Base-by-base conservation (phyloP, 2,797 vertebrate genomes). In the Hipposideros larvatus region DNA sequence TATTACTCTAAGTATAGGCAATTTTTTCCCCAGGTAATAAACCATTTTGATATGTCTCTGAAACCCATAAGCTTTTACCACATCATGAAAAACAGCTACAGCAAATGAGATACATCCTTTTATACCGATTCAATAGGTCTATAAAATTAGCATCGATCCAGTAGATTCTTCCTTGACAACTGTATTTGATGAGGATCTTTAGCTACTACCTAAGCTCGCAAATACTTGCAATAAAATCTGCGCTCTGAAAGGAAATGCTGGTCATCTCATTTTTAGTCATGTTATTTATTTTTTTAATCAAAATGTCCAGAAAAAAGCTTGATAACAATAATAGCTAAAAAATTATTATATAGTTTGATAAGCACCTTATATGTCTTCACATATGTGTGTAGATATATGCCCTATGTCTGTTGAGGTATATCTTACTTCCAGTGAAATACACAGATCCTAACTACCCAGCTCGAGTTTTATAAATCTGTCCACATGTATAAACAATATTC, bases 101-200 rank as follows among this genome's bases (percentile, higher is more conserved):
- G 65, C 14, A 93, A 80, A 85, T 97, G 91, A 87, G 87, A 70
- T 61, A 46, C 37, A 90, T 89, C 71, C 34, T 93, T 80, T 51
- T 87, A 61, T 6, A 48, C 66, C n/a, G 79, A 97, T 92, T 96
- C 77, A 48, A 63, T 61, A 61, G 55, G 53, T 97, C 28, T 90
- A 96, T 85, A 93, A 92, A 96, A 95, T 96, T 68, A 94, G 68
- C 80, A 96, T 75, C 41, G 92, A 96, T 90, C 68, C 14, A 59
- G 22, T 18, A 22, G 70, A 86, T 28, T 90, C 41, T 95, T 80
- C 55, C n/a, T 73, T 87, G 80, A 91, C 48, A 78, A 80, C 1
- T 78, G 14, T 65, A 16, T 57, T 70, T 70, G 87, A 79, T 73
- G 87, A 91, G 26, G 22, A 51, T 94, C 74, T 79, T 79, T 24